Evolutionary conservation across 2,888 invertebrate genomes (phyloP).

Genomic region (Liposcelis brunnea): DNA sequence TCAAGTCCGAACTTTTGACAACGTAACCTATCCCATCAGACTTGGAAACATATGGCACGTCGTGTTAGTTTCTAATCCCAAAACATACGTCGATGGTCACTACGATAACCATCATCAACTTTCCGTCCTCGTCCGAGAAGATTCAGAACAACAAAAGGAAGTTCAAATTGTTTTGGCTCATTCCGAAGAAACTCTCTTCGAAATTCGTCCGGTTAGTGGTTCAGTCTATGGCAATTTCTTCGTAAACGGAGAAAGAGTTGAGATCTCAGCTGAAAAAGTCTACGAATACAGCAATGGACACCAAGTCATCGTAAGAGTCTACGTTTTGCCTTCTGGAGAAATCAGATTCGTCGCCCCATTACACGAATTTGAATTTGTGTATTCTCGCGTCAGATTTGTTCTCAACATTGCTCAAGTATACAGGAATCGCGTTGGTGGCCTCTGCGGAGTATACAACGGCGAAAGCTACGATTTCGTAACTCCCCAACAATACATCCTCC

Average conservation of each 20-base stretch:
- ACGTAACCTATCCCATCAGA: conserved; percentile 36
- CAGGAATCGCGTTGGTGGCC: conserved; percentile 39
- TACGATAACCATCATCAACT: conserved; percentile 22
- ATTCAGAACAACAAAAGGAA: conserved; percentile 7
- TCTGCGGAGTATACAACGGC: conserved; percentile 47
- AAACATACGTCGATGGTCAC: neutral
- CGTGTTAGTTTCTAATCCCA: neutral
- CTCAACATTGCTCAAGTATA: conserved; percentile 24
- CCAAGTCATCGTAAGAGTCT: conserved; percentile 26
- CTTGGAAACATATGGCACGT: conserved; percentile 38
- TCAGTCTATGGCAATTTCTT: neutral
- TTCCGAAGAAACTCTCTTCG: neutral
- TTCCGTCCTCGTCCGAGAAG: conserved; percentile 28
- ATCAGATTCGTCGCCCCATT: conserved; percentile 30
- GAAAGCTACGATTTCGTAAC: conserved; percentile 37
- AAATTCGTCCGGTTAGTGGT: neutral
- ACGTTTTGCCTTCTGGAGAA: conserved; percentile 32
- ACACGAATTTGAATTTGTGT: conserved; percentile 33
- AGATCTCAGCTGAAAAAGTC: neutral
- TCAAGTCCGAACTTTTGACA: conserved; percentile 44
- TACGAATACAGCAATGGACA: conserved; percentile 23
- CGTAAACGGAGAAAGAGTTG: neutral
- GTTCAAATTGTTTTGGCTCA: neutral
- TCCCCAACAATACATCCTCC: conserved; percentile 36
- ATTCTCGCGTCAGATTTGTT: conserved; percentile 37